Evolutionary conservation across 2,888 invertebrate species (phyloP).

Genomic region (Altica lythri): DNA sequence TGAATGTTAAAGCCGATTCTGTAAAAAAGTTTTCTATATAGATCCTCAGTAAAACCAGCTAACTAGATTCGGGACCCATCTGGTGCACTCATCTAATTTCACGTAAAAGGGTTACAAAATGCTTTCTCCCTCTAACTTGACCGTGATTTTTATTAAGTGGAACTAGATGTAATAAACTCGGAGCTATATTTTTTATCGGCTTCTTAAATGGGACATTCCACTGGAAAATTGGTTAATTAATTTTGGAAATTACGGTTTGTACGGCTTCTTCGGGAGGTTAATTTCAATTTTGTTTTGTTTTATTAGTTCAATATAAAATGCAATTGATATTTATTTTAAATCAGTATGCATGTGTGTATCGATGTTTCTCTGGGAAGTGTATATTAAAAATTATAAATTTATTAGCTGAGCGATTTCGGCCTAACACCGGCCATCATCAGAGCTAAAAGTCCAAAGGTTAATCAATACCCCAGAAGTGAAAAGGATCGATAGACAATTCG

Average conservation of each 20-base stretch:
- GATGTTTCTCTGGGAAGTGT: no score
- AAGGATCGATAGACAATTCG: no score
- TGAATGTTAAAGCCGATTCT: slow-evolving; percentile 17
- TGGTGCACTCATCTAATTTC: slow-evolving; percentile 50
- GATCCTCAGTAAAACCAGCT: slow-evolving; percentile 38
- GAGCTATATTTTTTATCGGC: slow-evolving; percentile 17
- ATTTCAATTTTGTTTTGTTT: no score
- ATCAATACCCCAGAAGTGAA: no score
- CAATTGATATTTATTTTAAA: no score
- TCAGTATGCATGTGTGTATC: no score
- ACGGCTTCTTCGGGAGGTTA: no score
- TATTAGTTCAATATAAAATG: no score
- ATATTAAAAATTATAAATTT: no score
- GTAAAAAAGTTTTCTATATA: slow-evolving; percentile 4
- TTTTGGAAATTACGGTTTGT: slow-evolving; percentile 1
- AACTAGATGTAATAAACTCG: slow-evolving; percentile 37
- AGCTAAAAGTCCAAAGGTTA: no score
- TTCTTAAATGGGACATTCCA: slow-evolving; percentile 3
- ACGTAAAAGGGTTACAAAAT: slow-evolving; percentile 43
- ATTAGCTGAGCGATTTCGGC: no score
- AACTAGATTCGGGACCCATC: slow-evolving; percentile 51
- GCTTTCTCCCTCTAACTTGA: slow-evolving; percentile 36
- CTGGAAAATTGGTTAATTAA: slow-evolving; percentile 2
- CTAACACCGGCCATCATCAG: no score
- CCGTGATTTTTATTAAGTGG: slow-evolving; percentile 41